phyloP scores from a whole-genome alignment of 30 jellyfish, hydroid and myxozoan species.

The Turritopsis dohrnii region DNA sequence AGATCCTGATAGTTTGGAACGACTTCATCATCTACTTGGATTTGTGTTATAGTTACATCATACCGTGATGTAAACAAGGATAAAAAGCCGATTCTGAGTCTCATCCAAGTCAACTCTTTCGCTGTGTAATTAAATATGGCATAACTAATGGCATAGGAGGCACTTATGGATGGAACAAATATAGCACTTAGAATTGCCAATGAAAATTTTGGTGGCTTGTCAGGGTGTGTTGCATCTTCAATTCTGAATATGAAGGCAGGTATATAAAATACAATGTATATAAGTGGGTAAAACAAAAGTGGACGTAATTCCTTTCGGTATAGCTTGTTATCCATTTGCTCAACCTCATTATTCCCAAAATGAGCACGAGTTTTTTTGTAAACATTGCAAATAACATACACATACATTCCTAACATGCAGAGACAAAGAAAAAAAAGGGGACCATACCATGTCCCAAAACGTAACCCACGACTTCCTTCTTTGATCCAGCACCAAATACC shows the following conservation, averaged over 20 bases:
- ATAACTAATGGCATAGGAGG: not conserved
- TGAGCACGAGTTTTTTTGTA: constrained; percentile 1
- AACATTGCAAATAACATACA: constrained; percentile 59
- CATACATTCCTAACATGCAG: constrained; percentile 48
- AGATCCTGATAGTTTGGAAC: not conserved
- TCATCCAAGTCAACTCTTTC: not conserved
- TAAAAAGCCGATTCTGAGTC: not conserved
- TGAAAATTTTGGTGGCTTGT: not conserved
- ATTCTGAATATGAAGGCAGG: constrained; percentile 51
- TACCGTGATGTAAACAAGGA: not conserved
- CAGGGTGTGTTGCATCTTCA: constrained; percentile 9
- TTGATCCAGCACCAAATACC: constrained; percentile 69
- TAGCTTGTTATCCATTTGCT: not conserved
- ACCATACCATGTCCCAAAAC: constrained; percentile 50
- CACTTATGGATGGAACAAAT: constrained; percentile 15
- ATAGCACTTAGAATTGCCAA: not conserved
- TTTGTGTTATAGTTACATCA: not conserved
- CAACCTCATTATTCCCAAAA: not conserved
- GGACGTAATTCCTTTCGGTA: constrained; percentile 51
- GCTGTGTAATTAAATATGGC: not conserved
- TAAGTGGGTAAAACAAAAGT: constrained; percentile 62
- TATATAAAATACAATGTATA: constrained; percentile 43
- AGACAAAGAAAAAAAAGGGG: constrained; percentile 52
- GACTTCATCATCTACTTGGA: not conserved
- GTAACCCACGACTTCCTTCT: not conserved